Evolutionary conservation across 1,140 invertebrate species (phyloP).

Genomic region (Cepaea nemoralis): DNA sequence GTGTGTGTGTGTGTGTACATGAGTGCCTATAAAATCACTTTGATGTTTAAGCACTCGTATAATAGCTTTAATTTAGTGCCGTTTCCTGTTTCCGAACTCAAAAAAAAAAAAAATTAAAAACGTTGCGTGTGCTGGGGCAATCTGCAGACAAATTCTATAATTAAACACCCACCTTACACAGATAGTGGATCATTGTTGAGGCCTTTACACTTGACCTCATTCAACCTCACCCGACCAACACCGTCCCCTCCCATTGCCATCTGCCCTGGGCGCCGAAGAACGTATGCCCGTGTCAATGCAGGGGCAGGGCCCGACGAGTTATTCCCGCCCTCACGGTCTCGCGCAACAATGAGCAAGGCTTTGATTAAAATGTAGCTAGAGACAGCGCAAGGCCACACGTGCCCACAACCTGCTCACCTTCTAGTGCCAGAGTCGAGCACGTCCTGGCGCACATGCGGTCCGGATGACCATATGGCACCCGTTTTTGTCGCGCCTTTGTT

Average conservation of each 20-base stretch:
- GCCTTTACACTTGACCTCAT: slow-evolving; percentile 26
- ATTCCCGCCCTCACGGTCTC: slow-evolving; percentile 14
- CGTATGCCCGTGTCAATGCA: slow-evolving; percentile 16
- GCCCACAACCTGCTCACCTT: slow-evolving; percentile 27
- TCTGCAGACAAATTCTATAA: neutral
- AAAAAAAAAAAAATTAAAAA: neutral
- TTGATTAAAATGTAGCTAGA: slow-evolving; percentile 32
- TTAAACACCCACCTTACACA: slow-evolving; percentile 3
- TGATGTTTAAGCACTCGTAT: neutral
- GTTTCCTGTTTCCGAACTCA: neutral
- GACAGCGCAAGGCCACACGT: slow-evolving; percentile 4
- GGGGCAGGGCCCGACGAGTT: neutral
- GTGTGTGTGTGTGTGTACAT: too few relatives aligned
- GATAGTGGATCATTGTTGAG: slow-evolving; percentile 3
- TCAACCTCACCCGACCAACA: neutral
- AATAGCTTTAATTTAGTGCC: neutral
- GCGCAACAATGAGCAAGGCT: slow-evolving; percentile 16
- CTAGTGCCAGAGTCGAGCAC: neutral
- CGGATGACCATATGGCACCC: slow-evolving; percentile 3
- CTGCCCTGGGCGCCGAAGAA: slow-evolving; percentile 5
- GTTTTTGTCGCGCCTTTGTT: slow-evolving; percentile 4
- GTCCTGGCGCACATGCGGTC: slow-evolving; percentile 16
- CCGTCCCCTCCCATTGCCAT: slow-evolving; percentile 12
- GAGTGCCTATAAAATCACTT: neutral
- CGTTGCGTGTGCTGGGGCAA: neutral